These are phyloP conservation scores for Chaetura pelagica DNA, from an alignment of 2,113 vertebrate genomes.

Conservation along the genomic window DNA sequence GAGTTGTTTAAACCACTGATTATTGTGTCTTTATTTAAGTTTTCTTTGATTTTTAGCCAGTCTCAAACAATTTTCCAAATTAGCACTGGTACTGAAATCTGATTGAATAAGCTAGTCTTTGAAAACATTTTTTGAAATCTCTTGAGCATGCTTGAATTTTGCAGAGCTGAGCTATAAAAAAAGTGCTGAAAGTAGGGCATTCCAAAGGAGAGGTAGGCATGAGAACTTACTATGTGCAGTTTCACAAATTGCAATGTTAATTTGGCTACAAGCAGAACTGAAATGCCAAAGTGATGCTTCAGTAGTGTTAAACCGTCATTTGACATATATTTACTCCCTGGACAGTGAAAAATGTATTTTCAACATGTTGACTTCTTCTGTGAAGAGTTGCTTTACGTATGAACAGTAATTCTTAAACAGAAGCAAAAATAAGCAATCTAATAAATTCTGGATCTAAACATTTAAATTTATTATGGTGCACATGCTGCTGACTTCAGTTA, in stretches of 20 bases:
- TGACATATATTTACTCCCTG: neutral
- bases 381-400: neutral
- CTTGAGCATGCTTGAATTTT: neutral
- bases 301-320: neutral
- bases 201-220: neutral
- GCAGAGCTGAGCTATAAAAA: neutral
- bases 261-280: neutral
- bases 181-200: neutral
- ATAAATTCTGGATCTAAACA: neutral
- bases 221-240: neutral
- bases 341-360: neutral
- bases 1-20: neutral
- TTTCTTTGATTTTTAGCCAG: neutral
- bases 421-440: neutral
- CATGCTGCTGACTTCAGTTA: neutral
- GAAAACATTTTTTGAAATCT: neutral
- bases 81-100: neutral
- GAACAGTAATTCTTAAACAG: neutral
- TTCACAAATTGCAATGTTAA: neutral
- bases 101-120: accelerated
- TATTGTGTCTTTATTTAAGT: neutral
- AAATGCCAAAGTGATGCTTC: neutral
- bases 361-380: neutral
- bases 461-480: neutral
- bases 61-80: neutral